Evolutionary conservation across 2,888 invertebrate genomes (phyloP).

Genomic region (Pecten maximus): DNA sequence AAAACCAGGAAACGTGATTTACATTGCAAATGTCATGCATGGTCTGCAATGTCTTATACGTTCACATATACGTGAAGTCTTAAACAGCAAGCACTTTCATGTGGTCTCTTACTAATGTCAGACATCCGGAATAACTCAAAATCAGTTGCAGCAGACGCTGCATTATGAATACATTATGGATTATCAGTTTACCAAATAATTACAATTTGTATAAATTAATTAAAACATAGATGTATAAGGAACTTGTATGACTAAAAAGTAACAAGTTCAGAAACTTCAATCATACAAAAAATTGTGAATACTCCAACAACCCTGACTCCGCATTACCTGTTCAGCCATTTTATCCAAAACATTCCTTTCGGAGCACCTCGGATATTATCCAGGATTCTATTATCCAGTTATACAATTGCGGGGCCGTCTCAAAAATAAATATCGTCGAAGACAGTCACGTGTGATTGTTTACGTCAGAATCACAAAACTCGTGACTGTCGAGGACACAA

Average conservation of each 20-base stretch:
- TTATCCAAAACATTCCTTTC: not conserved
- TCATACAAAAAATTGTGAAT: not conserved
- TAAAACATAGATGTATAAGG: not conserved
- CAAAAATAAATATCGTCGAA: not conserved
- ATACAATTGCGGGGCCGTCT: not conserved
- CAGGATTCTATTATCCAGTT: no score
- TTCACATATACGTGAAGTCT: no score
- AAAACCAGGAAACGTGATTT: no score
- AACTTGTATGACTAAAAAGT: not conserved
- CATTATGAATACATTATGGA: no score
- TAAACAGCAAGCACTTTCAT: no score
- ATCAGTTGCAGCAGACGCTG: not conserved
- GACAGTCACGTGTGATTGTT: not conserved
- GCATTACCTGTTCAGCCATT: conserved; percentile 24
- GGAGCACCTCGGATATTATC: not conserved
- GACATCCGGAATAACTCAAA: no score
- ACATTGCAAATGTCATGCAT: no score
- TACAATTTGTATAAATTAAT: no score
- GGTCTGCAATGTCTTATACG: no score
- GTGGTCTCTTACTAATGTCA: no score
- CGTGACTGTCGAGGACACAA: no score
- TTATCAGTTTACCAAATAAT: no score
- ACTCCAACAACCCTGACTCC: not conserved
- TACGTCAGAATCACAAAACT: not conserved
- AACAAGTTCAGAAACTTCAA: not conserved